Conservation (phyloP, 2,797 vertebrate genomes). For the Semotilus atromaculatus region DNA sequence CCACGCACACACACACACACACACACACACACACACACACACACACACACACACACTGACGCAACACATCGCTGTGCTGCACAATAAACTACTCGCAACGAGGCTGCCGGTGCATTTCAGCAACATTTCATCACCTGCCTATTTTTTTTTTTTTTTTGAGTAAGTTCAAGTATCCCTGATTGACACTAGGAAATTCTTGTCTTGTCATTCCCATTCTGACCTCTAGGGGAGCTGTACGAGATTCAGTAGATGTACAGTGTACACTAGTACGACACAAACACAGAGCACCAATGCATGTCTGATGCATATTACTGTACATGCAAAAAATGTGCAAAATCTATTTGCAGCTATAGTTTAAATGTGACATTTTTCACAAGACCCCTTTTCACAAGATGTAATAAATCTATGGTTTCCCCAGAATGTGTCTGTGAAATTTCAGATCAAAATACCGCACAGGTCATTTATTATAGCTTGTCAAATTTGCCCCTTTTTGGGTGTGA, state of each 20-base stretch:
- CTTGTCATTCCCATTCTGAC: background rate
- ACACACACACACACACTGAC: constrained; percentile 39
- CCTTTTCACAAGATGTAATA: too few species aligned
- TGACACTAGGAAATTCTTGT: constrained; percentile 1
- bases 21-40: constrained; percentile 25
- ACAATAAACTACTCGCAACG: constrained; percentile 4
- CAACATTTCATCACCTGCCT: constrained; percentile 56
- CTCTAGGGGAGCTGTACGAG: constrained; percentile 11
- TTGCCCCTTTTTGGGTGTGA: too few species aligned
- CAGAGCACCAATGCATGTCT: background rate
- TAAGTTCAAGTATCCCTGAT: constrained; percentile 39
- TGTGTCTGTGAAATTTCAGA: too few species aligned
- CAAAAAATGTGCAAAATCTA: background rate
- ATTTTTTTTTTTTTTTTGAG: constrained; percentile 33
- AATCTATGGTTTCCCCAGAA: too few species aligned
- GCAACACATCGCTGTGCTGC: constrained; percentile 41
- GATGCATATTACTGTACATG: background rate
- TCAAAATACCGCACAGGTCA: too few species aligned
- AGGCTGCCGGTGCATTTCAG: constrained; percentile 40
- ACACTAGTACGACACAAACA: background rate
- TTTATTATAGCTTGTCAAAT: too few species aligned
- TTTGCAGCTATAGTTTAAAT: too few species aligned
- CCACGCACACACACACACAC: constrained; percentile 33
- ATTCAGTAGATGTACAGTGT: background rate
- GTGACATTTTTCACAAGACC: too few species aligned